Evolutionary conservation across 2,797 vertebrate species (phyloP).

Genomic region (Discoglossus pictus): DNA sequence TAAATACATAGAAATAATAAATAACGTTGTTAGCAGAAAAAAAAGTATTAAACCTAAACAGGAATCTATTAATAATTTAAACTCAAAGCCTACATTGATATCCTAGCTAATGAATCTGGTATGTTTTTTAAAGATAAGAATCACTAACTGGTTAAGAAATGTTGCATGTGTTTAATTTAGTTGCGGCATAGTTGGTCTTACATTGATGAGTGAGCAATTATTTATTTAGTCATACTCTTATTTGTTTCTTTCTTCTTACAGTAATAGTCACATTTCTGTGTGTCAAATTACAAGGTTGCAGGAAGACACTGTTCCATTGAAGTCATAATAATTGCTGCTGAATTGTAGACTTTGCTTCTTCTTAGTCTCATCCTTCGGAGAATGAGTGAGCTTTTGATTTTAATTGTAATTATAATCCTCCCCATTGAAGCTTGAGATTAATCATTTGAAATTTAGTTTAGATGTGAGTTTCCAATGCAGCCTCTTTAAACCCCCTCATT

Average conservation of each 20-base stretch:
- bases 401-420: constrained; percentile 90
- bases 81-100: no score
- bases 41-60: no score
- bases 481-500: constrained; percentile 76
- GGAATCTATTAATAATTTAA: no score
- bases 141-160: no score
- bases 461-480: constrained; percentile 71
- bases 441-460: constrained; percentile 79
- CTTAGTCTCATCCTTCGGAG: constrained; percentile 76
- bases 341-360: constrained; percentile 59
- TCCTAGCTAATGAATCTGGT: no score
- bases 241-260: constrained; percentile 9
- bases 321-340: constrained; percentile 30
- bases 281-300: constrained; percentile 15
- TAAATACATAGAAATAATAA: no score
- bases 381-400: constrained; percentile 81
- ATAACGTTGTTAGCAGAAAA: no score
- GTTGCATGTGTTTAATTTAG: no score
- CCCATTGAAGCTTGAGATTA: constrained; percentile 82
- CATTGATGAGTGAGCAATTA: no score
- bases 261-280: constrained; percentile 32
- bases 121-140: no score
- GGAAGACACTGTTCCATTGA: neutral
- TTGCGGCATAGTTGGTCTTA: no score
- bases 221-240: constrained; percentile 18